Base-by-base conservation (phyloP, 2,888 invertebrate species). In the Drosophila anomalata region DNA sequence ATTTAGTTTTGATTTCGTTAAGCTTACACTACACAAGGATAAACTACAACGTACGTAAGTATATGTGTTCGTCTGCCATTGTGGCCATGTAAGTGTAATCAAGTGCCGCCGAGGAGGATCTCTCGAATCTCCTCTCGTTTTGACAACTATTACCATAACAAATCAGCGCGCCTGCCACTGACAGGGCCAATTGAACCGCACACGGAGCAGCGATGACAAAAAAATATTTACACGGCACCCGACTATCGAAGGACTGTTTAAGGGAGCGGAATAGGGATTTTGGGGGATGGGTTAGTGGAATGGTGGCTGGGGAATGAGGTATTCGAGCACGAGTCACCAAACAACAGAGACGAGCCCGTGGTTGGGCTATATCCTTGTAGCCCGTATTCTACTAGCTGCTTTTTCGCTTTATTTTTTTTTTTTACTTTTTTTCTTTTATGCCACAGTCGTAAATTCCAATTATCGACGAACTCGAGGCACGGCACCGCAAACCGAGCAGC, bases 361-460 rank as follows among this genome's bases (percentile, higher is more conserved):
- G 42, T 42, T 22, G 4, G 41, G 65, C 57, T 67, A 68, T 57
- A 58, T 72, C 57, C 73, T 53, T 56, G 62, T 78, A 42, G 73
- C 71, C 71, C 69, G 78, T 75, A 39, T 74, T 69, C 72, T 77
- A 72, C 71, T 67, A 65, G 41, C 41, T 42, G n/a, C 0, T 20
- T 74, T 69, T 61, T 74, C 1, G 17, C 20, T 73, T 69, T 58
- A 71, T 77, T 71, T 78, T 84, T 77, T 85, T 84, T 78, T 87
- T 36, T 4, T 12, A 6, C 5, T 36, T 76, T 66, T 60, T 69
- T 78, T 84, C 77, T 87, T 84, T 78, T 87, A 85, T 82, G 84
- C 78, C 83, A 82, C 80, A 85, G 87, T 87, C 84, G 84, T 85
- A 87, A 85, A 85, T 87, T 85, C 84, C 84, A 85, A 85, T 85